A percentile compares a stretch with the other conserved stretches of the same genome.
Conservation (phyloP, 2,888 invertebrate species). For the Troides aeacus region DNA sequence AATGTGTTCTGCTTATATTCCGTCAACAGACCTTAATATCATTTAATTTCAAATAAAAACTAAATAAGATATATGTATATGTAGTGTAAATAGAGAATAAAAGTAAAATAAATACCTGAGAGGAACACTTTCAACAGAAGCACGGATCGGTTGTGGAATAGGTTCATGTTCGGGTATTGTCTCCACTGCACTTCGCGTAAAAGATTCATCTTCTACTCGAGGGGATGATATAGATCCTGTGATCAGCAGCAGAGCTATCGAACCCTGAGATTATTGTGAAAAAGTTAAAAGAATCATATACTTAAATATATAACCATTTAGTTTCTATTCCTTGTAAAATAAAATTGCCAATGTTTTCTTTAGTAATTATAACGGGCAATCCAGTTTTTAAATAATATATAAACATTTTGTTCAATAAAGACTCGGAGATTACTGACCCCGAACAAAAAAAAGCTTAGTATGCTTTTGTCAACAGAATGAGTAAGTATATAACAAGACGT, state of each 20-base stretch:
- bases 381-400: constrained; percentile 55
- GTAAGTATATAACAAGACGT: constrained; percentile 58
- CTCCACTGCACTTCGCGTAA: constrained; percentile 63
- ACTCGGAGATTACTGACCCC: constrained; percentile 61
- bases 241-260: constrained; percentile 50
- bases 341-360: constrained; percentile 37
- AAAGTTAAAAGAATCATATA: not conserved
- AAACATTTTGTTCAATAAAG: constrained; percentile 56
- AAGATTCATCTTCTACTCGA: constrained; percentile 49
- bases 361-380: constrained; percentile 46
- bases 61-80: too few relatives aligned
- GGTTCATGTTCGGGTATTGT: constrained; percentile 66
- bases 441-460: constrained; percentile 51
- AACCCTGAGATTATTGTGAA: constrained; percentile 45
- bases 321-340: constrained; percentile 7
- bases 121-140: constrained; percentile 88
- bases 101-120: constrained; percentile 54
- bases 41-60: too few relatives aligned
- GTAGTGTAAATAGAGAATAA: too few relatives aligned
- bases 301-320: not conserved
- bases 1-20: too few relatives aligned
- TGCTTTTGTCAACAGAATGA: constrained; percentile 55
- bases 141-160: constrained; percentile 81
- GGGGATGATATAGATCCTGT: constrained; percentile 56
- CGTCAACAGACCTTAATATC: too few relatives aligned